A percentile compares a stretch with the other conserved stretches of the same genome.
Evolutionary conservation across 92 coral and sea anemone species (phyloP).

Genomic region (Zoanthus sansibaricus): DNA sequence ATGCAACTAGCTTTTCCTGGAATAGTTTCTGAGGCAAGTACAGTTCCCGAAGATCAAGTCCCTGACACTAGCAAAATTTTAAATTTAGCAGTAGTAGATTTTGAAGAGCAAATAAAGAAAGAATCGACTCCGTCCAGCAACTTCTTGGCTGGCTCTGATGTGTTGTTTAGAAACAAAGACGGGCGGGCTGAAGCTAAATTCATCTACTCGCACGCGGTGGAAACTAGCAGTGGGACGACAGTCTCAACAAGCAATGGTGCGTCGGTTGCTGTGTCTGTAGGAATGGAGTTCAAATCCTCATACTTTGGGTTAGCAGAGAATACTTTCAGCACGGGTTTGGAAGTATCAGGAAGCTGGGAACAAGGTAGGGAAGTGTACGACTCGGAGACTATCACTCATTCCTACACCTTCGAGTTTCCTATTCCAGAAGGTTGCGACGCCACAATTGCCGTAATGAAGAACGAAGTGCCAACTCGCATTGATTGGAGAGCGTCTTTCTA

Average conservation of each 20-base stretch:
- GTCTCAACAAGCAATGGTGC: conserved; percentile 9
- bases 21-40: background rate
- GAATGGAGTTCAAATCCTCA: conserved; percentile 19
- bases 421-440: conserved; percentile 21
- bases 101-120: conserved; percentile 13
- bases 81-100: background rate
- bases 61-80: conserved; percentile 12
- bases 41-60: background rate
- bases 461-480: conserved; percentile 21
- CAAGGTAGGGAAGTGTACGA: background rate
- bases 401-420: conserved; percentile 13
- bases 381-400: background rate
- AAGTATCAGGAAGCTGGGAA: conserved; percentile 15
- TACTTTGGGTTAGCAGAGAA: conserved; percentile 35
- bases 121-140: background rate
- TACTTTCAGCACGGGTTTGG: background rate
- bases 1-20: conserved; percentile 14
- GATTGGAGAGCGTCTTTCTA: conserved; percentile 19
- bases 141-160: conserved; percentile 15
- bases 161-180: background rate
- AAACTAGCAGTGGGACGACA: conserved; percentile 4
- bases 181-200: background rate
- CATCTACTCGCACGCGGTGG: conserved; percentile 16
- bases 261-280: conserved; percentile 16
- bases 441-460: conserved; percentile 10